A percentile compares a stretch with the other conserved stretches of the same genome.
phyloP scores from a whole-genome alignment of 1,140 invertebrate genomes.

The Danaus plexippus region DNA sequence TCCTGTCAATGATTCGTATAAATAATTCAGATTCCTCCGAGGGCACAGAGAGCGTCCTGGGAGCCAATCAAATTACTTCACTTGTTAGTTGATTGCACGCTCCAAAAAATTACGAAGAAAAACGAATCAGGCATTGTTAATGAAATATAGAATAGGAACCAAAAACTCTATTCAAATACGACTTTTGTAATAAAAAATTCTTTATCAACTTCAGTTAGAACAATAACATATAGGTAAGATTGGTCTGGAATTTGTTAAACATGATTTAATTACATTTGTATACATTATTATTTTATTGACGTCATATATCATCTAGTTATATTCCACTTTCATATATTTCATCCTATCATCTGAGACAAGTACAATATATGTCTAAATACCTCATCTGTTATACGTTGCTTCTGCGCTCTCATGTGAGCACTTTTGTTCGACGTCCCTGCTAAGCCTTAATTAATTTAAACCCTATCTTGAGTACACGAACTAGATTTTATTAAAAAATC shows the following conservation, averaged over 20 bases:
- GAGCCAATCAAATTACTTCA: slow-evolving; percentile 47
- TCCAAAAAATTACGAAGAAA: slow-evolving; percentile 12
- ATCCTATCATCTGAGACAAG: not conserved
- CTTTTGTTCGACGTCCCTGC: slow-evolving; percentile 29
- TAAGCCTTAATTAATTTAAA: slow-evolving; percentile 38
- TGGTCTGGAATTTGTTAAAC: too few relatives aligned
- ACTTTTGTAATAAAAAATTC: too few relatives aligned
- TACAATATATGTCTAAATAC: not conserved
- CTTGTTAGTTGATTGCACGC: slow-evolving; percentile 49
- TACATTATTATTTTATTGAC: too few relatives aligned
- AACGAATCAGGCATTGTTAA: too few relatives aligned
- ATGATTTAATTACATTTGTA: too few relatives aligned
- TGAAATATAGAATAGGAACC: too few relatives aligned
- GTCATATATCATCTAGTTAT: too few relatives aligned
- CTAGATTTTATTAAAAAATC: slow-evolving; percentile 24
- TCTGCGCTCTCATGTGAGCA: slow-evolving; percentile 3
- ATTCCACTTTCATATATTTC: not conserved
- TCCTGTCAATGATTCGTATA: slow-evolving; percentile 38
- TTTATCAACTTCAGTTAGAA: too few relatives aligned
- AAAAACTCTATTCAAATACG: too few relatives aligned
- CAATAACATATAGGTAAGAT: too few relatives aligned
- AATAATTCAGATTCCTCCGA: slow-evolving; percentile 39
- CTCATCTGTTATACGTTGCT: slow-evolving; percentile 6
- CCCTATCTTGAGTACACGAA: slow-evolving; percentile 32
- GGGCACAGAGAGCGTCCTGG: slow-evolving; percentile 24